Conservation (phyloP, 1,140 invertebrate genomes). For the Anastatus disparis region DNA sequence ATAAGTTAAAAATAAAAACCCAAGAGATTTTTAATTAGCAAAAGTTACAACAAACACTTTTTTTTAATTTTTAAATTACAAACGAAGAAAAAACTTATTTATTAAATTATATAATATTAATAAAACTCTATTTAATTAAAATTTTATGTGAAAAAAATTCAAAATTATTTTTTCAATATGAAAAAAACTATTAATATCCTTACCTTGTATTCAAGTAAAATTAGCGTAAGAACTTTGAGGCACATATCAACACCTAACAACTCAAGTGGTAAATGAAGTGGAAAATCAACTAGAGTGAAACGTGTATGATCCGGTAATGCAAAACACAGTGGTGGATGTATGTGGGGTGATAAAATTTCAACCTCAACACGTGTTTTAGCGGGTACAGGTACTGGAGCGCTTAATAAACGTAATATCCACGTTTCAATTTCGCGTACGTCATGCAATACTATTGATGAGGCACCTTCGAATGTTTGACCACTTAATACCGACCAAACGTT, state of each 20-base stretch:
- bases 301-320: constrained; percentile 96
- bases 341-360: constrained; percentile 88
- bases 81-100: too few species aligned
- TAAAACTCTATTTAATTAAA: too few species aligned
- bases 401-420: constrained; percentile 95
- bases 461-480: constrained; percentile 79
- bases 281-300: constrained; percentile 97
- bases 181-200: constrained; percentile 10
- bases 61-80: too few species aligned
- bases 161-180: too few species aligned
- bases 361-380: constrained; percentile 96
- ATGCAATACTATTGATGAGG: constrained; percentile 89
- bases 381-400: constrained; percentile 96
- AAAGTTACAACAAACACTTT: too few species aligned
- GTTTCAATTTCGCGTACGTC: constrained; percentile 98
- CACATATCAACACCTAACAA: constrained; percentile 97
- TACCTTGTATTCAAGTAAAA: constrained; percentile 98
- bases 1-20: too few species aligned
- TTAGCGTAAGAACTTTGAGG: constrained; percentile 93
- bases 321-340: constrained; percentile 90
- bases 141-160: too few species aligned
- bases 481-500: constrained; percentile 88
- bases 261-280: constrained; percentile 96
- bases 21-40: too few species aligned
- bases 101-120: too few species aligned